Evolutionary conservation across 2,797 vertebrate genomes (phyloP), one percentile per base, ranked within the genome.

Genomic region (Acanthopagrus latus): DNA sequence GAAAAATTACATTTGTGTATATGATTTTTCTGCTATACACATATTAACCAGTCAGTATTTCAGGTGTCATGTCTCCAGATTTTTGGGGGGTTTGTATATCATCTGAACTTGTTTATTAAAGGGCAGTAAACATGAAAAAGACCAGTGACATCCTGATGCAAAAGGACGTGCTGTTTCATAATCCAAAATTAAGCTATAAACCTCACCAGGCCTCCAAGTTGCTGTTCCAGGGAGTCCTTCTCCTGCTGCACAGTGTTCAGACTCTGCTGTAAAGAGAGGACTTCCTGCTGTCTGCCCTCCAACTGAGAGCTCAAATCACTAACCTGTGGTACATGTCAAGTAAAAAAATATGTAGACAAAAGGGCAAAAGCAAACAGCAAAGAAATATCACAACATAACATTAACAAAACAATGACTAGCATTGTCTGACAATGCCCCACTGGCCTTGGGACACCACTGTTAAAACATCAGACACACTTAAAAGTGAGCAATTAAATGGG

Each of bases 181-280:
- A 62, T 52, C 21, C 12, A 63, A 13, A 51, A 57, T 14, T 25
- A 59, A 58, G 20, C 7, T n/a, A 16, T 11, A 56, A 57, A 11
- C 74, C 96, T 97, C 93, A 99, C 98, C 97, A 98, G 87, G 81
- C 76, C 82, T 84, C 91, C 93, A 72, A 97, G 95, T 71, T 98
- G 96, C 81, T 95, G 93, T 85, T 96, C 95, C 93, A 97, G 87
- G 84, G 90, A 84, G 74, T 95, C 93, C 86, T 96, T 98, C 81
- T 96, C 94, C 92, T 95, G 95, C 85, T 95, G 95, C 84, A 93
- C 88, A 76, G 92, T 89, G 84, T 91, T 88, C 91, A 98, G 88
- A 84, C 83, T 96, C 93, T 96, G 90, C 91, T 97, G 95, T 85
- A 97, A 94, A 43, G 93, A 91, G 74, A 93, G 79, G 67, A 97